phyloP scores from a whole-genome alignment of 2,113 vertebrate genomes.

The Atrichornis clamosus region DNA sequence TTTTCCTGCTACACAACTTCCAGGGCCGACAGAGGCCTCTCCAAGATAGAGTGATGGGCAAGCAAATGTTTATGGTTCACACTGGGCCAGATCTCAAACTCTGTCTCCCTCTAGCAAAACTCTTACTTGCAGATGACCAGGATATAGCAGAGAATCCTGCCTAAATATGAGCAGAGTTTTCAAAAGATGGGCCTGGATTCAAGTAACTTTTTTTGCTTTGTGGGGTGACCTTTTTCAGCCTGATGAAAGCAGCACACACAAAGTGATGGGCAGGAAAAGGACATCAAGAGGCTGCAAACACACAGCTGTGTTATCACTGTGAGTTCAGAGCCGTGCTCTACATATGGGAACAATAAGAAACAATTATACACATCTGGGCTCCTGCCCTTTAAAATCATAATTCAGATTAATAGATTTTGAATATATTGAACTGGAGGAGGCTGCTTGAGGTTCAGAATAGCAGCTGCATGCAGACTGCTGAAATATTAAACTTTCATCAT shows the following conservation, averaged over 20 bases:
- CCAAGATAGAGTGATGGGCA: background rate
- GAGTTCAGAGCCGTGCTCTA: background rate
- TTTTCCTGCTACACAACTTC: background rate
- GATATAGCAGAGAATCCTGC: background rate
- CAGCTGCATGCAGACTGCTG: background rate
- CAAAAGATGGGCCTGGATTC: background rate
- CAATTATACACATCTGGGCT: conserved; percentile 14
- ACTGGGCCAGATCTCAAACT: background rate
- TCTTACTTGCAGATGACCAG: background rate
- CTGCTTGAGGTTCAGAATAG: background rate
- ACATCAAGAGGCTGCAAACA: background rate
- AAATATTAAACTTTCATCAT: conserved; percentile 27
- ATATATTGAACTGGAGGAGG: background rate
- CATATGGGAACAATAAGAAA: background rate
- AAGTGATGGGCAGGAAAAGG: background rate
- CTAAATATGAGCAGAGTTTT: background rate
- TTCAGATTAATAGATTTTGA: background rate
- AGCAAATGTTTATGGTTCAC: background rate
- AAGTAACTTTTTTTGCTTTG: background rate
- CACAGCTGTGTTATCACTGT: background rate
- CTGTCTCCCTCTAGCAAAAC: background rate
- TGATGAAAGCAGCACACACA: background rate
- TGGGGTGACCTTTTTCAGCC: background rate
- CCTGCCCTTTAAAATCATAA: background rate
- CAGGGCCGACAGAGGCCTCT: background rate